Percentiles rank a stretch among this genome's conserved stretches.
Conservation (phyloP, 2,797 vertebrate species). For the Malacoraja senta region DNA sequence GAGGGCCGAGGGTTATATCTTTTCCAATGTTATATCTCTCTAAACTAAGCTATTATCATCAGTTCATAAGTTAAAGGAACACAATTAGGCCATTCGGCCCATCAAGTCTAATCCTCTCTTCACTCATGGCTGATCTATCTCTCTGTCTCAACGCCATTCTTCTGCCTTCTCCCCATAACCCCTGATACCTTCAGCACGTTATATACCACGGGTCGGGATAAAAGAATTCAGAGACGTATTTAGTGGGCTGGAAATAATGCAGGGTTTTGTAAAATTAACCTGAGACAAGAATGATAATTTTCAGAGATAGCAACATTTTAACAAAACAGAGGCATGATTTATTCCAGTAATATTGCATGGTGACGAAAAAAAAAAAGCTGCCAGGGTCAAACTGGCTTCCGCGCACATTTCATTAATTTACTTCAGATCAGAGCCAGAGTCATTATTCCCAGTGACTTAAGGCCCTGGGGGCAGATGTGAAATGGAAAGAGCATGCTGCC, state of each 20-base stretch:
- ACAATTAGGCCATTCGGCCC: too few relatives aligned
- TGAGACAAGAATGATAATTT: slow-evolving; percentile 32
- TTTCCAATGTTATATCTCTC: too few relatives aligned
- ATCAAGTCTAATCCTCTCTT: too few relatives aligned
- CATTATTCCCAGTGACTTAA: slow-evolving; percentile 91
- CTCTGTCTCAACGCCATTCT: too few relatives aligned
- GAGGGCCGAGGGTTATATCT: too few relatives aligned
- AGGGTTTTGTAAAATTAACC: background rate
- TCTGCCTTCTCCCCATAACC: too few relatives aligned
- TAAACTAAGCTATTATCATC: too few relatives aligned
- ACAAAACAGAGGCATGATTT: slow-evolving; percentile 23
- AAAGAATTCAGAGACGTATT: background rate
- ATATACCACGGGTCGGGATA: background rate
- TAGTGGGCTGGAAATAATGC: too few relatives aligned
- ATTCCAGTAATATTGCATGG: slow-evolving; percentile 30
- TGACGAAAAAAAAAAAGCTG: slow-evolving; percentile 40
- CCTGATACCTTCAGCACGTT: too few relatives aligned
- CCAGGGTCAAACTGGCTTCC: slow-evolving; percentile 74
- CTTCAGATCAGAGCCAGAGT: slow-evolving; percentile 72
- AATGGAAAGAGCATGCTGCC: slow-evolving; percentile 83
- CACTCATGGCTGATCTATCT: too few relatives aligned
- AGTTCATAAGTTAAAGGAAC: too few relatives aligned
- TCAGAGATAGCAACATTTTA: slow-evolving; percentile 22
- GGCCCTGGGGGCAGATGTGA: slow-evolving; percentile 73
- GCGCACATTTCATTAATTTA: slow-evolving; percentile 60